Evolutionary conservation across 2,888 invertebrate species (phyloP), one percentile per base, ranked within the genome.

Genomic region (Eubasilissa splendida): DNA sequence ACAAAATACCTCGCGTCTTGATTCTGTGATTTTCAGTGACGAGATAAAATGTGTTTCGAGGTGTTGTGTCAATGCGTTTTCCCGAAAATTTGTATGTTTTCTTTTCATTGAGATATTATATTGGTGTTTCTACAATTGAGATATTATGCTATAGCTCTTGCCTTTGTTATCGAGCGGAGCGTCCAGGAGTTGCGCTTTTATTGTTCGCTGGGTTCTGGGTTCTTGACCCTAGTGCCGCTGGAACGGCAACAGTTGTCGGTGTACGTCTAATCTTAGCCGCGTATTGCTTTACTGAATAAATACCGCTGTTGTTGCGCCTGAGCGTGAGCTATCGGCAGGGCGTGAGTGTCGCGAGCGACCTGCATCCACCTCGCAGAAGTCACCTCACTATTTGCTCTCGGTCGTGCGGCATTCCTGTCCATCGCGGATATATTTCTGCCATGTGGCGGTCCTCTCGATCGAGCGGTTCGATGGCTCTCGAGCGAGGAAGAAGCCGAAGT

Each of bases 191-290:
- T 53, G 70, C 22, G 7, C 52, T 53, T 68, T 50, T 50, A 52
- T 31, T 58, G 54, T 68, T 77, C 68, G 31, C 59, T 65, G 70
- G 75, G 75, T 80, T 56, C 59, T 65, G 70, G 75, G 75, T 80
- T 56, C 76, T 76, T 80, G 80, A 80, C 76, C 80, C 75, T 79
- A 68, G 53, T 50, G 54, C 56, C 53, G 52, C 22, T 70, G 68
- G 31, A 56, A 74, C 76, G 59, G 75, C 73, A 56, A 14, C 68
- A 73, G 71, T 58, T 73, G 56, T 70, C 71, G 31, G 56, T 73
- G 54, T 70, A 76, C 63, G 42, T 76, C 71, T 80, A 80, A 76
- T 76, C 70, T 80, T 80, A 76, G 80, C 71, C 50, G 71, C 53
- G 53, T 56, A 33, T 74, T 73, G 65, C 65, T 52, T 14, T 58